A percentile compares a stretch with the other conserved stretches of the same genome.
Evolutionary conservation across 2,888 invertebrate genomes (phyloP).

Genomic region (Embidobia sp.): DNA sequence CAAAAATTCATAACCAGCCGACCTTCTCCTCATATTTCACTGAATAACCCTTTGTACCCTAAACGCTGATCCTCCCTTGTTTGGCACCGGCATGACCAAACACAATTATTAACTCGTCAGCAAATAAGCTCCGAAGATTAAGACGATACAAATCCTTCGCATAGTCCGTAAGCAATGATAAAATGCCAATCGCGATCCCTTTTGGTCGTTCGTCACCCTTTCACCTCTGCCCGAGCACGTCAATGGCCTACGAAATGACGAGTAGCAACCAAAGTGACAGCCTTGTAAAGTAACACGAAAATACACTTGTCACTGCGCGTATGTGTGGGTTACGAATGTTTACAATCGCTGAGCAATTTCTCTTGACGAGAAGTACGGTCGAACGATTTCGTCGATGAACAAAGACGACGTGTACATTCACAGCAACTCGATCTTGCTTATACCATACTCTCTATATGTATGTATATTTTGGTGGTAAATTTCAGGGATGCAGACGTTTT

Average conservation of each 20-base stretch:
- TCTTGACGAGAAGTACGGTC: conserved; percentile 37
- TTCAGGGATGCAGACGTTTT: no score
- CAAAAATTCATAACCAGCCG: conserved; percentile 38
- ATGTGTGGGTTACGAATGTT: conserved; percentile 33
- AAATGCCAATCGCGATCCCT: conserved; percentile 68
- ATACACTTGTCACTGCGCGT: conserved; percentile 63
- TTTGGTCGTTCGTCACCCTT: conserved; percentile 64
- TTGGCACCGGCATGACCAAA: conserved; percentile 45
- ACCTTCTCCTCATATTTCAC: conserved; percentile 16
- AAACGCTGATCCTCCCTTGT: conserved; percentile 40
- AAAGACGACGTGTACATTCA: conserved; percentile 18
- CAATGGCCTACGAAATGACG: conserved; percentile 69
- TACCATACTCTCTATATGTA: no score
- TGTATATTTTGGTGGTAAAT: no score
- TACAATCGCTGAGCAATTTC: conserved; percentile 44
- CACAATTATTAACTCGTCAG: conserved; percentile 56
- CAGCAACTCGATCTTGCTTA: conserved; percentile 15
- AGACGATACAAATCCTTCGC: conserved; percentile 50
- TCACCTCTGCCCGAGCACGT: conserved; percentile 63
- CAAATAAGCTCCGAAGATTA: conserved; percentile 43
- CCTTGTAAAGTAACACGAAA: conserved; percentile 65
- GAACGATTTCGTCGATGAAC: conserved; percentile 30
- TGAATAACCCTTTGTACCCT: conserved; percentile 50
- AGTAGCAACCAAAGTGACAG: conserved; percentile 69
- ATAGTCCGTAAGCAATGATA: conserved; percentile 63